These are phyloP conservation scores for Malurus leucopterus DNA, from an alignment of 2,797 vertebrate species.

Conservation along the genomic window DNA sequence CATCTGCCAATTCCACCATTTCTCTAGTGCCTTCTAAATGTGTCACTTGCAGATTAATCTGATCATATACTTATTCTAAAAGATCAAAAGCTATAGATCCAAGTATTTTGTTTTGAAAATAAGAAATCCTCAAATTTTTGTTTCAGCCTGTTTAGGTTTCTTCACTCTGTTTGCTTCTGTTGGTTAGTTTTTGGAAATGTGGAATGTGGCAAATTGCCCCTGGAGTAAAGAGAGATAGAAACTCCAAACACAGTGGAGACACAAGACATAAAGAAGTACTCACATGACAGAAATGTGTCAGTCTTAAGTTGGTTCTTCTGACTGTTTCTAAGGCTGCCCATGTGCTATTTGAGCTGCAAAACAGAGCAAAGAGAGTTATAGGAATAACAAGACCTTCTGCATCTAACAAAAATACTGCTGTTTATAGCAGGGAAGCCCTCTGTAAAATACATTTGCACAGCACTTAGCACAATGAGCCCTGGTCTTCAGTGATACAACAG, in stretches of 20 bases:
- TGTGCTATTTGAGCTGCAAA: conserved; percentile 15
- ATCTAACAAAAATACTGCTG: conserved; percentile 25
- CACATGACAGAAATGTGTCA: background rate
- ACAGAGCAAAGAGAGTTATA: background rate
- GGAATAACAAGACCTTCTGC: conserved; percentile 10
- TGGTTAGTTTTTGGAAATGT: background rate
- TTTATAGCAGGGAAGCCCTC: conserved; percentile 9
- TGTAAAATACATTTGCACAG: conserved; percentile 15
- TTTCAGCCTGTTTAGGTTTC: background rate
- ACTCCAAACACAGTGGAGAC: background rate
- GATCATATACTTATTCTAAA: background rate
- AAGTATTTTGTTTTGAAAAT: background rate
- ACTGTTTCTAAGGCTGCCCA: background rate
- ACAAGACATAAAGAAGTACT: background rate
- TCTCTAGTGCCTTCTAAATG: background rate
- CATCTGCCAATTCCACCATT: background rate
- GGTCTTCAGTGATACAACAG: background rate
- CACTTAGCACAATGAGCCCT: conserved; percentile 1
- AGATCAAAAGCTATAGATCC: background rate
- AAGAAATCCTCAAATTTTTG: background rate
- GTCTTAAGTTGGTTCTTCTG: background rate
- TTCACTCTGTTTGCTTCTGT: background rate
- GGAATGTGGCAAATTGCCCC: background rate
- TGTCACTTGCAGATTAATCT: background rate
- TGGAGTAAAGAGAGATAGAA: background rate